These are phyloP conservation scores for Jordanella pulchra DNA, from an alignment of 2,797 vertebrate genomes.

Conservation along the genomic window DNA sequence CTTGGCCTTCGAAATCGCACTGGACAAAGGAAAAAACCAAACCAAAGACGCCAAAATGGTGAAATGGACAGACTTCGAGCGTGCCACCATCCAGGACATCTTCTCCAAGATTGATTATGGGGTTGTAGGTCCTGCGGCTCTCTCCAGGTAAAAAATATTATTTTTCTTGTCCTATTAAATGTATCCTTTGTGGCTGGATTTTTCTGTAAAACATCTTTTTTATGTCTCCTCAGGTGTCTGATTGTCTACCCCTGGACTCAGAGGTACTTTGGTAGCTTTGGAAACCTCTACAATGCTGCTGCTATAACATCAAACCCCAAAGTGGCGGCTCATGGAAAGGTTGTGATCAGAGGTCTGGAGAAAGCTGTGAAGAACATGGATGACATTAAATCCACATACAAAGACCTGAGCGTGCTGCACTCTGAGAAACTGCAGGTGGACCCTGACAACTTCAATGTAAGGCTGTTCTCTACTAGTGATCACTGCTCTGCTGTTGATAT, in stretches of 20 bases:
- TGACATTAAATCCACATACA: constrained; percentile 11
- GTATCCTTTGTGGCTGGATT: neutral
- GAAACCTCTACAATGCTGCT: constrained; percentile 11
- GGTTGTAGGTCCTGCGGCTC: constrained; percentile 20
- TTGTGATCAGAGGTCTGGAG: constrained; percentile 4
- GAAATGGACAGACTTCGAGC: constrained; percentile 68
- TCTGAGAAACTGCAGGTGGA: constrained; percentile 30
- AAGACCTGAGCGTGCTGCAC: constrained; percentile 1
- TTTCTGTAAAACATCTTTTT: neutral
- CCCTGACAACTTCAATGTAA: constrained; percentile 19
- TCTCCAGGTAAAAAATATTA: constrained; percentile 48
- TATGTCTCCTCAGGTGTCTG: constrained; percentile 31
- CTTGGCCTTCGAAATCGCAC: neutral
- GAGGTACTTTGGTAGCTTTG: constrained; percentile 68
- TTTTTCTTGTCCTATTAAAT: too few species aligned
- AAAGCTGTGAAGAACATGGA: constrained; percentile 10
- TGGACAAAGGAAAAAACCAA: neutral
- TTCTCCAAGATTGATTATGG: constrained; percentile 55
- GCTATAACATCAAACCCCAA: neutral
- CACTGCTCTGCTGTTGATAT: neutral
- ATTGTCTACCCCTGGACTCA: constrained; percentile 76
- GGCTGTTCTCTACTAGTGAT: fast-evolving
- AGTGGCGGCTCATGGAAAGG: neutral
- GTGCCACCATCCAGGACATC: constrained; percentile 53
- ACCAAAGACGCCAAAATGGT: constrained; percentile 55